Evolutionary conservation across 2,888 invertebrate genomes (phyloP).

Genomic region (Odontocolon sp.): DNA sequence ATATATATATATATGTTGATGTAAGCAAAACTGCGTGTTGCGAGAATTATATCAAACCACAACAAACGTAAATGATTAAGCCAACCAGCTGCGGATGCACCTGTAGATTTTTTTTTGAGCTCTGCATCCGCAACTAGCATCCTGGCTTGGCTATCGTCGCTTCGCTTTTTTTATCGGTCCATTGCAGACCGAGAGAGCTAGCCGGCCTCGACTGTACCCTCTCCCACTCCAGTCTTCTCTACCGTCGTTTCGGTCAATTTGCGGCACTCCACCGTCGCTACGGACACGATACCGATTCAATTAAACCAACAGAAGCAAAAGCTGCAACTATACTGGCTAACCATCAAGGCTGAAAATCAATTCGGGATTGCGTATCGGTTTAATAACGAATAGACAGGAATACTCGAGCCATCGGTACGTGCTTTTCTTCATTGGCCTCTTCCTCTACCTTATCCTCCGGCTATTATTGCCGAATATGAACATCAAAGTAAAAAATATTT

Average conservation of each 20-base stretch:
- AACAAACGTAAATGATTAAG: constrained; percentile 69
- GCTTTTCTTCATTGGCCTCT: not conserved
- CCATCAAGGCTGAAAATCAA: constrained; percentile 73
- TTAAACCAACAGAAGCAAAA: constrained; percentile 63
- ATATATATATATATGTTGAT: too few relatives aligned
- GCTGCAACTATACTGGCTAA: constrained; percentile 37
- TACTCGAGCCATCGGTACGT: not conserved
- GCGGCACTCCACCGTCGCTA: constrained; percentile 71
- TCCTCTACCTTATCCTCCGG: not conserved
- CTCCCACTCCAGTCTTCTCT: constrained; percentile 17
- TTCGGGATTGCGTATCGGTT: constrained; percentile 69
- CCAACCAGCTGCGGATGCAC: constrained; percentile 62
- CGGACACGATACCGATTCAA: constrained; percentile 76
- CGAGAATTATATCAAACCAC: constrained; percentile 39
- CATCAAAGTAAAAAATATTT: too few relatives aligned
- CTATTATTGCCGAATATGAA: not conserved
- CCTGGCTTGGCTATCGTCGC: constrained; percentile 15
- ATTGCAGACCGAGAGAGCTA: not conserved
- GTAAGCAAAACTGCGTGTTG: too few relatives aligned
- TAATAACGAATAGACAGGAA: constrained; percentile 63
- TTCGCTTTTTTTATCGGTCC: constrained; percentile 32
- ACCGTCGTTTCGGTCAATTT: constrained; percentile 76
- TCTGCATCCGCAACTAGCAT: constrained; percentile 52
- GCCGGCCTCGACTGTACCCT: not conserved
- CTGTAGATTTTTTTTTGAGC: constrained; percentile 46